Evolutionary conservation across 2,797 vertebrate genomes (phyloP).

Genomic region (Bryconaethiops microstoma): DNA sequence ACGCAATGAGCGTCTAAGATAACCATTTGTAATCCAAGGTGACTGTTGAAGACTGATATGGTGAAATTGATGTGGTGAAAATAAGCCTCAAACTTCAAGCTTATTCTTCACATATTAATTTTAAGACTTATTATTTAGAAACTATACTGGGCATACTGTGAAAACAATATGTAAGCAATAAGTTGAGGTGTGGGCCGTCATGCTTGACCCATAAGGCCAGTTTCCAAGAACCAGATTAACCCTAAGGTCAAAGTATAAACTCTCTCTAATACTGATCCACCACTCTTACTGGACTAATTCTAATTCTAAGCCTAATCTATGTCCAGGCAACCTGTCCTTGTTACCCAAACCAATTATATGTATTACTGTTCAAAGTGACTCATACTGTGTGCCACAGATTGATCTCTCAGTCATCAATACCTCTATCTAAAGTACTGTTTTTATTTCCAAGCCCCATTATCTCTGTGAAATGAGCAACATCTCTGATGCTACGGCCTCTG

Average conservation of each 20-base stretch:
- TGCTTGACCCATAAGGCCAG: too few relatives aligned
- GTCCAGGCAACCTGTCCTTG: too few relatives aligned
- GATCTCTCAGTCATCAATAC: neutral
- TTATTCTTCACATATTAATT: neutral
- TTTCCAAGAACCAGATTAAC: too few relatives aligned
- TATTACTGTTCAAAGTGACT: neutral
- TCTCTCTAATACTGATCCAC: too few relatives aligned
- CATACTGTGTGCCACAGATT: neutral
- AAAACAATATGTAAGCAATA: too few relatives aligned
- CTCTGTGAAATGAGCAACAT: constrained; percentile 35
- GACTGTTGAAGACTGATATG: neutral
- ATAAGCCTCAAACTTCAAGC: neutral
- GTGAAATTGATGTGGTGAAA: neutral
- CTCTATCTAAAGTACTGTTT: neutral
- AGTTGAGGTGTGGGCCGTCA: too few relatives aligned
- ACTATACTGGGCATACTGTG: too few relatives aligned
- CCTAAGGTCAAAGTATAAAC: too few relatives aligned
- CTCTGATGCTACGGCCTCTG: constrained; percentile 27
- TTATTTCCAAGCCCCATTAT: constrained; percentile 2
- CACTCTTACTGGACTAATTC: too few relatives aligned
- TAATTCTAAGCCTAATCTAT: too few relatives aligned
- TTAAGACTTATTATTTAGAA: neutral
- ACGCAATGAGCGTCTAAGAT: too few relatives aligned
- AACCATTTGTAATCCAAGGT: neutral
- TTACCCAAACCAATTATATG: neutral